Percentiles rank a stretch among this genome's conserved stretches.
Evolutionary conservation across 2,888 invertebrate species (phyloP).

Genomic region (Torymus texanus): DNA sequence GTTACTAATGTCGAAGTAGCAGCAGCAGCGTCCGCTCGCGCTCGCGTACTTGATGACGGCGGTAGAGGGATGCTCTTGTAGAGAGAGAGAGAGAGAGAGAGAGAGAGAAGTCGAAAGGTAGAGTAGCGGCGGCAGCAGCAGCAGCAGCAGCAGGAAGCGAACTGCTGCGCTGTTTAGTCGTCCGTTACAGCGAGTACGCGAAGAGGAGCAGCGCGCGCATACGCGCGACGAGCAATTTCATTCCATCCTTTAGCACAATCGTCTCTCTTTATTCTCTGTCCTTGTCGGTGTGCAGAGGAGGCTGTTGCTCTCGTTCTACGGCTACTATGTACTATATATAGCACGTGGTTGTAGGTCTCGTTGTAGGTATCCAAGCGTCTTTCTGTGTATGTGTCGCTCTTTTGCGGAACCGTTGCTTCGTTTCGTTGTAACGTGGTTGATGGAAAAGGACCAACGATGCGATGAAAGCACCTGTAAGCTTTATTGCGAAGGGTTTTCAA

Average conservation of each 20-base stretch:
- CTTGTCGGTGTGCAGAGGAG: background rate
- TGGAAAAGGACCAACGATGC: too few species aligned
- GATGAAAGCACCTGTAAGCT: too few species aligned
- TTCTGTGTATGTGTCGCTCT: too few species aligned
- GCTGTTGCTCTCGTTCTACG: background rate
- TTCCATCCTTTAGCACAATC: slow-evolving; percentile 15
- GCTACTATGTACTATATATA: too few species aligned
- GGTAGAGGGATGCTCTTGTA: background rate
- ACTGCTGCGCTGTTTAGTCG: slow-evolving; percentile 41
- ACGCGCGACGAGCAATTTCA: slow-evolving; percentile 13
- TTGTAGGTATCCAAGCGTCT: too few species aligned
- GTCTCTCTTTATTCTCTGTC: background rate
- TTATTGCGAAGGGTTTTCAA: too few species aligned
- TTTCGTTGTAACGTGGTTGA: too few species aligned
- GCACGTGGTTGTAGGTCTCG: too few species aligned
- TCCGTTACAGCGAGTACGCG: slow-evolving; percentile 8
- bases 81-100: slow-evolving; percentile 12
- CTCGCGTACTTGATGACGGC: slow-evolving; percentile 44
- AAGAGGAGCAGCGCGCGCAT: background rate
- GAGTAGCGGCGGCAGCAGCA: too few species aligned
- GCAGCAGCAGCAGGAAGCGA: slow-evolving; percentile 14
- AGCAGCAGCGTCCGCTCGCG: background rate
- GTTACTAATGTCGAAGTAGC: slow-evolving; percentile 60
- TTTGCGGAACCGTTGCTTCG: too few species aligned
- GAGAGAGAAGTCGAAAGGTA: slow-evolving; percentile 14